Evolutionary conservation across 2,113 vertebrate genomes (phyloP).

Genomic region (Australoheros scitulus): DNA sequence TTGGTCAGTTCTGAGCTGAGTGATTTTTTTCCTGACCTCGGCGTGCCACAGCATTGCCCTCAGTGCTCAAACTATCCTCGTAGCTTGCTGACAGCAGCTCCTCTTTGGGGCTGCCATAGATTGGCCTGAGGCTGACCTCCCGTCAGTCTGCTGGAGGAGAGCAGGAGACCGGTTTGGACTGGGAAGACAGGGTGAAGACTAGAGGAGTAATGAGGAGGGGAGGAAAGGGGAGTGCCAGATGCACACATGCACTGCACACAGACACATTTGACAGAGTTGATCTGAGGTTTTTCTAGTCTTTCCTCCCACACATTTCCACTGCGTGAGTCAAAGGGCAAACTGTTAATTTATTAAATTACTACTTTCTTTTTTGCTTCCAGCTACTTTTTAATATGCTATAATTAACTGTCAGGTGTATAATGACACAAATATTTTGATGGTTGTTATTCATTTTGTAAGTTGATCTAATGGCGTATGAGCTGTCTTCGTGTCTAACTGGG

Average conservation of each 20-base stretch:
- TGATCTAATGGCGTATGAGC: conserved; percentile 49
- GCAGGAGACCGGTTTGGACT: conserved; percentile 36
- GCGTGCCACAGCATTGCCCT: conserved; percentile 55
- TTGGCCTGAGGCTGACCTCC: conserved; percentile 68
- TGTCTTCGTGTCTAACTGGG: conserved; percentile 20
- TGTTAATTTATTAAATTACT: conserved; percentile 59
- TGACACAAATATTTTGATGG: conserved; percentile 55
- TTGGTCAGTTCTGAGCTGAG: conserved; percentile 61
- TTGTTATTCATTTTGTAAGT: conserved; percentile 56
- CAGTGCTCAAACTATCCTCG: conserved; percentile 59
- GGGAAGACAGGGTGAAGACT: conserved; percentile 40
- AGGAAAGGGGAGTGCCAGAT: conserved; percentile 24
- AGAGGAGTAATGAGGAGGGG: conserved; percentile 46
- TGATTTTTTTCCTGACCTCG: conserved; percentile 69
- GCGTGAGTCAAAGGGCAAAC: conserved; percentile 54
- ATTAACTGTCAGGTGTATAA: conserved; percentile 57
- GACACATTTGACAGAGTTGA: conserved; percentile 2
- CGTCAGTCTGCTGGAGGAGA: conserved; percentile 58
- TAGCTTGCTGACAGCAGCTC: conserved; percentile 74
- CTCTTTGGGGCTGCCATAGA: conserved; percentile 51
- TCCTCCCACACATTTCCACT: conserved; percentile 45
- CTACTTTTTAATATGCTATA: conserved; percentile 36
- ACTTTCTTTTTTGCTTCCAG: conserved; percentile 48
- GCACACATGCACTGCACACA: background rate
- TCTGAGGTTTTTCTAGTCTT: background rate